These are phyloP conservation scores for Nephrocerus scutellatus DNA, from an alignment of 2,888 invertebrate species.

Conservation along the genomic window DNA sequence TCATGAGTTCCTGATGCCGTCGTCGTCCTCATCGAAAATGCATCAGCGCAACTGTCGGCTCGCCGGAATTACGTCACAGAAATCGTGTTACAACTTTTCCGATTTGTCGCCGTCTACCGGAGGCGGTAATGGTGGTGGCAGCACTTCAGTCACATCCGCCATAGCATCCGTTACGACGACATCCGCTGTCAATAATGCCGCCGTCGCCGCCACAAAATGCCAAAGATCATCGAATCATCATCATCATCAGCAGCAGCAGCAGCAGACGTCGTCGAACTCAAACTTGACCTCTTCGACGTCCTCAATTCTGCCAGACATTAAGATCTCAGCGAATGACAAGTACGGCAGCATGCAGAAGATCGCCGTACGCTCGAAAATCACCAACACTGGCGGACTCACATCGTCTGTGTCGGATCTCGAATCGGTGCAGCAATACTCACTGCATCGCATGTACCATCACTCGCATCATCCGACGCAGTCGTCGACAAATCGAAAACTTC, in stretches of 20 bases:
- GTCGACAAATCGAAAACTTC: constrained; percentile 41
- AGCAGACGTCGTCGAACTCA: constrained; percentile 12
- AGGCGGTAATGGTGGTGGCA: constrained; percentile 23
- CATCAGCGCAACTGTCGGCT: constrained; percentile 42
- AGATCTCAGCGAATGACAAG: constrained; percentile 43
- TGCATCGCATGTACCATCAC: constrained; percentile 46
- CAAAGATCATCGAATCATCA: too few relatives aligned
- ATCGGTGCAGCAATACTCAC: constrained; percentile 45
- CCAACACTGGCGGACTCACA: constrained; percentile 25
- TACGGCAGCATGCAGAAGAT: constrained; percentile 46
- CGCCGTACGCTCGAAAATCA: constrained; percentile 43
- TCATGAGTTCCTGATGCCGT: constrained; percentile 75
- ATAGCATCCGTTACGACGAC: constrained; percentile 37
- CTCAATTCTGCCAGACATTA: constrained; percentile 44
- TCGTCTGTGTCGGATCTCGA: constrained; percentile 47
- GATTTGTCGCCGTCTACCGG: constrained; percentile 36
- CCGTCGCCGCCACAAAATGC: constrained; percentile 37
- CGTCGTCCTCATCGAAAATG: constrained; percentile 48
- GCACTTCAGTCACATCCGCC: constrained; percentile 30
- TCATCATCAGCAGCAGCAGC: constrained; percentile 17
- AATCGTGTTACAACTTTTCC: constrained; percentile 41
- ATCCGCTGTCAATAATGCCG: constrained; percentile 40
- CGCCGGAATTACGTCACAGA: constrained; percentile 39
- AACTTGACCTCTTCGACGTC: constrained; percentile 24
- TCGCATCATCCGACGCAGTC: constrained; percentile 31